A percentile compares a stretch with the other conserved stretches of the same genome.
phyloP scores from a whole-genome alignment of 1,140 invertebrate species.

The Drosophila parabipectinata region DNA sequence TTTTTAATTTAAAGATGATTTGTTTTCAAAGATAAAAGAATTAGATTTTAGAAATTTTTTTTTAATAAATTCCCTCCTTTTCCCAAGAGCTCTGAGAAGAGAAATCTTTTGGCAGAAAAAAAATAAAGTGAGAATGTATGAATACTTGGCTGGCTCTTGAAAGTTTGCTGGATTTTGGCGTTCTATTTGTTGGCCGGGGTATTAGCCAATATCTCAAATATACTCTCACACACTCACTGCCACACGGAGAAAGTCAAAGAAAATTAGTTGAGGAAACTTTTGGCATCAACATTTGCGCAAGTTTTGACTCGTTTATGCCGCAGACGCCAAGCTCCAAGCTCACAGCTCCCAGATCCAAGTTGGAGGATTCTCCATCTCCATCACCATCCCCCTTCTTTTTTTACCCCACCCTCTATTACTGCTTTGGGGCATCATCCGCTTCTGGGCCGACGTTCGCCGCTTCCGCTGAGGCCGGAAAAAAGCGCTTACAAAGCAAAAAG shows the following conservation, averaged over 20 bases:
- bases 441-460: conserved; percentile 29
- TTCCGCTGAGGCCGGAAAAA: conserved; percentile 71
- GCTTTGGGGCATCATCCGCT: neutral
- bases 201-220: conserved; percentile 30
- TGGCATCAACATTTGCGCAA: conserved; percentile 69
- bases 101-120: neutral
- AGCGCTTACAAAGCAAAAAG: conserved; percentile 75
- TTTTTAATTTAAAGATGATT: neutral
- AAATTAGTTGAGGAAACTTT: conserved; percentile 69
- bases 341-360: too few species aligned
- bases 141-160: neutral
- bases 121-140: neutral
- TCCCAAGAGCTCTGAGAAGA: too few species aligned
- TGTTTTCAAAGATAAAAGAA: too few species aligned
- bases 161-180: conserved; percentile 12
- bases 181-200: conserved; percentile 53
- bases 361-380: too few species aligned
- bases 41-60: neutral
- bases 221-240: conserved; percentile 15
- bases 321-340: conserved; percentile 20
- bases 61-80: too few species aligned
- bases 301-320: conserved; percentile 67
- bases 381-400: too few species aligned
- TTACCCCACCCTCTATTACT: too few species aligned
- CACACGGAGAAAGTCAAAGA: conserved; percentile 46